Evolutionary conservation across 2,797 vertebrate genomes (phyloP), one percentile per base, ranked within the genome.

Genomic region (Poecilia picta): DNA sequence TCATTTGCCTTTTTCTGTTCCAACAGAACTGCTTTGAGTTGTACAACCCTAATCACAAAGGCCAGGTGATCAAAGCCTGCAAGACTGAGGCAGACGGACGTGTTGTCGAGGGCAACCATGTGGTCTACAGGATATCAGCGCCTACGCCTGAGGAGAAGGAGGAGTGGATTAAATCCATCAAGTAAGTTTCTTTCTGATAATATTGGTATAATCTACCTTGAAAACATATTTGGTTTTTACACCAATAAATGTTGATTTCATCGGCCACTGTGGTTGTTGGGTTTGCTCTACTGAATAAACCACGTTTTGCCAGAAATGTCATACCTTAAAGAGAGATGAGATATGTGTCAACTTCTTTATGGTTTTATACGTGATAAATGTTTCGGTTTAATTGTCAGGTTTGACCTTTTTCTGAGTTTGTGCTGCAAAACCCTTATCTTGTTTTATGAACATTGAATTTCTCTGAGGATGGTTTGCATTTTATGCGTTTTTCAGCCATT

Each of bases 131-230:
- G 87, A 99, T 99, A 96, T 99, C 98, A 0, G 98, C 98, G 0
- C 98, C 98, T 0, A 98, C 98, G 46, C 97, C 97, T 0, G 98
- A 99, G 85, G 98, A 99, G 91, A 99, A 98, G 87, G 98, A 99
- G 36, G 98, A 99, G 89, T 99, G 98, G 98, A 99, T 99, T 90
- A 99, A 99, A 90, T 99, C 98, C 72, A 99, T 99, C 90, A 98
- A 97, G 98, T 99, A 95, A 96, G 97, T 87, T 39, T 53, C 10
- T 16, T 46, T 23, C 13, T 46, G 12, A 39, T 53, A 71, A 28
- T 39, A 47, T 45, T 11, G 11, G 23, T 25, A 72, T 46, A 66
- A 5, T 55, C 4, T 31, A 15, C 23, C 33, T 66, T 20, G 11
- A 28, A 70, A 18, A 16, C 8, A 43, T 57, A 18, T 33, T 12